Evolutionary conservation across 2,888 invertebrate genomes (phyloP).

Genomic region (Stegana nigrithorax): DNA sequence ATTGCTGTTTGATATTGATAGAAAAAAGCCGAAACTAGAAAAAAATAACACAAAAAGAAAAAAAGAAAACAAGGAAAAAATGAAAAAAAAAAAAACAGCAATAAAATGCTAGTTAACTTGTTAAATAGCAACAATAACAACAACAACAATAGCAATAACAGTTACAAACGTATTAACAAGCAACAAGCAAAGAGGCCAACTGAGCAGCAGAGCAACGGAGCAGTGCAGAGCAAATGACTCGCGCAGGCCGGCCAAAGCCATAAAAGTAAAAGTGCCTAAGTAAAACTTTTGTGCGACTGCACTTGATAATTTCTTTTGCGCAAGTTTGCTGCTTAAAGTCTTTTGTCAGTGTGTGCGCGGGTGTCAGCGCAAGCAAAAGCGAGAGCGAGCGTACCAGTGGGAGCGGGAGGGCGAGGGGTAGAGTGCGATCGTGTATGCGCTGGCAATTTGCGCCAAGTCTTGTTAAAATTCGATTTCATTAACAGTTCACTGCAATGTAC

Average conservation of each 20-base stretch:
- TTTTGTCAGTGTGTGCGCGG: no score
- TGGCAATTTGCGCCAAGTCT: no score
- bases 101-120: conserved; percentile 44
- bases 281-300: conserved; percentile 37
- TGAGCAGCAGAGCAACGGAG: no score
- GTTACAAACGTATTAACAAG: no score
- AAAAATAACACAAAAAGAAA: background rate
- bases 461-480: conserved; percentile 54
- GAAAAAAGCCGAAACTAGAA: background rate
- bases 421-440: background rate
- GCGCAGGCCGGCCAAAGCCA: no score
- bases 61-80: background rate
- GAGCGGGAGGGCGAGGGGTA: background rate
- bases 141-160: conserved; percentile 24
- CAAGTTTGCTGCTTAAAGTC: conserved; percentile 22
- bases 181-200: conserved; percentile 30
- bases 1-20: no score
- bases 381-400: background rate
- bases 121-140: conserved; percentile 10
- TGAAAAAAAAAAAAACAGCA: conserved; percentile 39
- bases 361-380: background rate
- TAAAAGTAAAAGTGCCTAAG: conserved; percentile 54
- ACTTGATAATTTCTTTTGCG: conserved; percentile 56
- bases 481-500: conserved; percentile 30
- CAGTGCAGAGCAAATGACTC: no score